Evolutionary conservation across 2,888 invertebrate genomes (phyloP).

Genomic region (Creontiades dilutus): DNA sequence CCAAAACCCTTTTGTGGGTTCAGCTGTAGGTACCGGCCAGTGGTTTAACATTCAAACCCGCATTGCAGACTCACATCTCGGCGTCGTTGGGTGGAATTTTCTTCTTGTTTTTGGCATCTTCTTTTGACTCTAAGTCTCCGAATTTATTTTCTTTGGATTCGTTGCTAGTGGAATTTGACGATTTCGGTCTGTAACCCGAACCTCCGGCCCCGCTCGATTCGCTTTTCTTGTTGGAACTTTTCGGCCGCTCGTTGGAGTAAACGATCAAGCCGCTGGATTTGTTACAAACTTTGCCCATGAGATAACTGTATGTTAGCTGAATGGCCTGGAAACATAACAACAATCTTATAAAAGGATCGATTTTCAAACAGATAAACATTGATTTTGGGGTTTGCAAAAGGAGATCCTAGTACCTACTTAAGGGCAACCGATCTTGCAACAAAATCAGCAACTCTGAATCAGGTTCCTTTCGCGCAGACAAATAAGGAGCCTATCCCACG

Average conservation of each 20-base stretch:
- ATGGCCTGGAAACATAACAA: background rate
- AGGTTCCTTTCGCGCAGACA: too few species aligned
- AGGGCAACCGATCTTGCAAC: too few species aligned
- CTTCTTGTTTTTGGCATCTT: background rate
- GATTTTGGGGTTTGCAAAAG: too few species aligned
- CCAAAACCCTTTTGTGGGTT: too few species aligned
- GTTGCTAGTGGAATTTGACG: background rate
- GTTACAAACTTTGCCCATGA: slow-evolving; percentile 30
- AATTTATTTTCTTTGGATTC: slow-evolving; percentile 37
- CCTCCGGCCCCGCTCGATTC: slow-evolving; percentile 4
- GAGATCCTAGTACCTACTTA: too few species aligned
- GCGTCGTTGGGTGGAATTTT: background rate
- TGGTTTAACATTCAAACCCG: background rate
- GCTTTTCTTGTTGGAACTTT: slow-evolving; percentile 3
- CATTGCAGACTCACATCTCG: background rate
- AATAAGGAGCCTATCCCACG: too few species aligned
- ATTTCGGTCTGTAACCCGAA: background rate
- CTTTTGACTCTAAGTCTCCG: background rate
- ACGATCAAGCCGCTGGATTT: slow-evolving; percentile 15
- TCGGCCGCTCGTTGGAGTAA: slow-evolving; percentile 31
- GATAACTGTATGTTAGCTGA: background rate
- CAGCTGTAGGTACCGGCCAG: too few species aligned
- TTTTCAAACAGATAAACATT: too few species aligned
- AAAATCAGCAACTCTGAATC: too few species aligned
- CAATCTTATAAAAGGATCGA: background rate